These are phyloP conservation scores for Agrilus mali DNA, from an alignment of 2,888 invertebrate species.

Conservation along the genomic window DNA sequence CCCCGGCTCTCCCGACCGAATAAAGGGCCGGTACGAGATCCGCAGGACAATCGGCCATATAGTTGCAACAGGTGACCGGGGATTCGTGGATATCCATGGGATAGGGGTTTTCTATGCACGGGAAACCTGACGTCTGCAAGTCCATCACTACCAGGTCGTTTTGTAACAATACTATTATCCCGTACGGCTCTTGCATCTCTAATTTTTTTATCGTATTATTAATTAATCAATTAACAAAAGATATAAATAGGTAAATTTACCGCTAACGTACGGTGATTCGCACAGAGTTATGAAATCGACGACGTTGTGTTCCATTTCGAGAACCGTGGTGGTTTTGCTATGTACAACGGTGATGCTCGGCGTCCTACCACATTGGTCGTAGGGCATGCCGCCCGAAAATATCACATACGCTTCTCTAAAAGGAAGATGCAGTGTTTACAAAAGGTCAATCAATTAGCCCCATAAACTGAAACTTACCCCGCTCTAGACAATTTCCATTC, in stretches of 20 bases:
- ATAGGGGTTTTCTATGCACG: constrained; percentile 98
- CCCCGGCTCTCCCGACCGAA: constrained; percentile 72
- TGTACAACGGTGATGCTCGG: constrained; percentile 94
- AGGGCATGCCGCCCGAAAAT: constrained; percentile 92
- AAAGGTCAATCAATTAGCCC: constrained; percentile 5
- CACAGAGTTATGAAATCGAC: constrained; percentile 94
- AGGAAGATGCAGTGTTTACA: constrained; percentile 13
- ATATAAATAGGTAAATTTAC: constrained; percentile 48
- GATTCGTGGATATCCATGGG: constrained; percentile 99
- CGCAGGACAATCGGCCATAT: constrained; percentile 95
- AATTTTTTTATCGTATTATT: too few species aligned
- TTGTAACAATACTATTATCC: constrained; percentile 92
- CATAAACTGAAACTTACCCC: constrained; percentile 52
- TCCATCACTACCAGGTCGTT: constrained; percentile 98
- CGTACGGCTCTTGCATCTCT: constrained; percentile 97
- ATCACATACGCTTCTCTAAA: constrained; percentile 86
- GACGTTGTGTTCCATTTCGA: constrained; percentile 98
- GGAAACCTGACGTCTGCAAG: constrained; percentile 88
- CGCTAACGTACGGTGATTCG: constrained; percentile 87
- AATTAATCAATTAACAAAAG: too few species aligned
- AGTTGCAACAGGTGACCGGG: constrained; percentile 92
- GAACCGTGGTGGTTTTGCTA: constrained; percentile 90
- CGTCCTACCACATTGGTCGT: constrained; percentile 78
- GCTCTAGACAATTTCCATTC: constrained; percentile 85
- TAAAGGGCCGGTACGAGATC: constrained; percentile 97